Percentiles rank a stretch among this genome's conserved stretches.
Conservation (phyloP, 2,888 invertebrate species). For the Elegia similella region DNA sequence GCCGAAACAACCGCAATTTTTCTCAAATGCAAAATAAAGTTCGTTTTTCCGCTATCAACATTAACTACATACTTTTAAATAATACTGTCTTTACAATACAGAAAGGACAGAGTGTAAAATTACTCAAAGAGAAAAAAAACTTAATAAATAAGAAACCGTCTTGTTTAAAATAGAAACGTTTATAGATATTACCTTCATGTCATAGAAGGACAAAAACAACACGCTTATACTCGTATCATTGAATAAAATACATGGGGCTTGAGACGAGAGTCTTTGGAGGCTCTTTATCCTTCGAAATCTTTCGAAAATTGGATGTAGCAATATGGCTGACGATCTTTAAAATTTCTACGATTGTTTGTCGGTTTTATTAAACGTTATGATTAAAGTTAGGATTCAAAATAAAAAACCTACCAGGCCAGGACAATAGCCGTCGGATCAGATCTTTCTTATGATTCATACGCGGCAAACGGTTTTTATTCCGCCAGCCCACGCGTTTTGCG, state of each 20-base stretch:
- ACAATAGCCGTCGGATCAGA: slow-evolving; percentile 23
- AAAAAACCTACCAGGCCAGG: slow-evolving; percentile 36
- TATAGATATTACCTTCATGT: too few species aligned
- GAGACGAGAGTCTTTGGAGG: too few species aligned
- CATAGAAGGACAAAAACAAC: too few species aligned
- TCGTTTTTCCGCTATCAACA: not conserved
- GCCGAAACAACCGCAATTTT: not conserved
- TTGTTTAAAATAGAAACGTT: too few species aligned
- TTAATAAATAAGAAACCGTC: too few species aligned
- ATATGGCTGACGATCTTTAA: not conserved
- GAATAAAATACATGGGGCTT: too few species aligned
- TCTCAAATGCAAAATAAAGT: not conserved
- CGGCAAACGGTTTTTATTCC: slow-evolving; percentile 36
- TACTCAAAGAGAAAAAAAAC: too few species aligned
- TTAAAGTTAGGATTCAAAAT: slow-evolving; percentile 31
- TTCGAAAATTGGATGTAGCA: too few species aligned
- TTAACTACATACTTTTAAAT: not conserved
- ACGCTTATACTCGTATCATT: too few species aligned
- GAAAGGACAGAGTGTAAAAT: too few species aligned
- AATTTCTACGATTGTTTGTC: not conserved
- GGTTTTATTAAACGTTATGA: not conserved
- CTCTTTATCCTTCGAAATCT: too few species aligned
- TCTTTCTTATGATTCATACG: slow-evolving; percentile 46
- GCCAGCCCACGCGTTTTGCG: slow-evolving; percentile 51
- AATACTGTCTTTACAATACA: too few species aligned